Conservation (phyloP, 2,888 invertebrate genomes). For the Brachyptera putata region DNA sequence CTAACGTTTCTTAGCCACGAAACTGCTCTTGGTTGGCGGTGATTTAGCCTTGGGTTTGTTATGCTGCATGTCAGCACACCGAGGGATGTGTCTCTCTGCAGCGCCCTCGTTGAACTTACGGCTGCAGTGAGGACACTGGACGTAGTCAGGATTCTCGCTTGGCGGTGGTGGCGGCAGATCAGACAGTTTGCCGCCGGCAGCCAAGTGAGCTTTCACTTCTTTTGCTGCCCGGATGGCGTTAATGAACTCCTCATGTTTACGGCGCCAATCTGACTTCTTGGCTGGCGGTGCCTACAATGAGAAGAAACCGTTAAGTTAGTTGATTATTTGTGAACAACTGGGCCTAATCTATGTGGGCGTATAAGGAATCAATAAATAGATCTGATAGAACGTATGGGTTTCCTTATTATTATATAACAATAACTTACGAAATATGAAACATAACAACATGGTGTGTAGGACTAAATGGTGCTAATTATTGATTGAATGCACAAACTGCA, state of each 20-base stretch:
- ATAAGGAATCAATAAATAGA: neutral
- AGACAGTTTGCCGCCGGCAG: conserved; percentile 78
- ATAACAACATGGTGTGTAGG: too few relatives aligned
- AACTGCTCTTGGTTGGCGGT: conserved; percentile 17
- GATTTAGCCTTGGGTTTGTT: conserved; percentile 63
- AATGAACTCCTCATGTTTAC: conserved; percentile 92
- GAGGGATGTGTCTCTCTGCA: conserved; percentile 88
- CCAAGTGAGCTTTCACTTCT: conserved; percentile 71
- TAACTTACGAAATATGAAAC: too few relatives aligned
- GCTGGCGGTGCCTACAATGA: conserved; percentile 29
- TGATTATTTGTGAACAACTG: too few relatives aligned
- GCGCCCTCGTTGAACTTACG: conserved; percentile 80
- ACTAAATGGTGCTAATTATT: too few relatives aligned
- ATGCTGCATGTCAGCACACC: conserved; percentile 77
- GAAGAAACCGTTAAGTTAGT: neutral
- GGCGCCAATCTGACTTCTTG: conserved; percentile 75
- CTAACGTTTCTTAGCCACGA: conserved; percentile 16
- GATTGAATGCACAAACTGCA: too few relatives aligned
- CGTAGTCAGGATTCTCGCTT: conserved; percentile 83
- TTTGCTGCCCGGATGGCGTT: conserved; percentile 86
- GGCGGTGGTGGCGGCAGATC: conserved; percentile 89
- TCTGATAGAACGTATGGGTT: too few relatives aligned
- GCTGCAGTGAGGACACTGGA: conserved; percentile 83
- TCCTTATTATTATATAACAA: too few relatives aligned
- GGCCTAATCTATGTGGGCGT: too few relatives aligned